Base-by-base conservation (phyloP, 2,113 vertebrate genomes). In the Tapirus terrestris region DNA sequence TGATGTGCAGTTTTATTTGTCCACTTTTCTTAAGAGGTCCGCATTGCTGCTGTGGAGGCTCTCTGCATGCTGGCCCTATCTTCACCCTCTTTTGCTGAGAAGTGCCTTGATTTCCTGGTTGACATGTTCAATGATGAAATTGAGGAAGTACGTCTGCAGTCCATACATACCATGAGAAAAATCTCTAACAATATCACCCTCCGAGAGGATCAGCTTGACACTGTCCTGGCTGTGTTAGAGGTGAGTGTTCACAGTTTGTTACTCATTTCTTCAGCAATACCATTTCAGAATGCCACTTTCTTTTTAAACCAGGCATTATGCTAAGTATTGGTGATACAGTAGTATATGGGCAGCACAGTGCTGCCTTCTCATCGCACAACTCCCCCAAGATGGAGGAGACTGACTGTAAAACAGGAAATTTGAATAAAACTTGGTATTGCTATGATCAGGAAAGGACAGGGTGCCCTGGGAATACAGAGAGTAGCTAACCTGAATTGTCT, bases 121-220 rank as follows among this genome's bases (percentile, higher is more conserved):
- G 99, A 99, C 98, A 99, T 99, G 99, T 99, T 99, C 70, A 99
- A 99, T 0, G 99, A 99, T 4, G 99, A 99, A 95, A 99, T 99
- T 1, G 99, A 99, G 97, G 99, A 99, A 97, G 99, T 99, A 70
- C 98, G 99, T 12, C 97, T 99, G 82, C 99, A 99, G 98, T 99
- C 99, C 6, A 99, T 99, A 98, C 99, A 99, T 61, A 99, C 99
- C 4, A 99, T 99, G 98, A 99, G 99, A 43, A 99, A 99, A 86
- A 99, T 99, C 97, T 99, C 99, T 45, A 99, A 99, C 72, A 99
- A 99, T 58, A 99, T 99, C 90, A 99, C 99, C 0, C 99, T 99
- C 51, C 93, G 99, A 61, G 99, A 99, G 94, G 99, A 99, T 97
- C 99, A 99, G 98, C 99, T 99, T 98, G 99, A 99, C 98, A 99